A percentile compares a stretch with the other conserved stretches of the same genome.
These are phyloP conservation scores for Pomatorhinus ruficollis DNA, from an alignment of 2,113 vertebrate genomes.

Conservation along the genomic window DNA sequence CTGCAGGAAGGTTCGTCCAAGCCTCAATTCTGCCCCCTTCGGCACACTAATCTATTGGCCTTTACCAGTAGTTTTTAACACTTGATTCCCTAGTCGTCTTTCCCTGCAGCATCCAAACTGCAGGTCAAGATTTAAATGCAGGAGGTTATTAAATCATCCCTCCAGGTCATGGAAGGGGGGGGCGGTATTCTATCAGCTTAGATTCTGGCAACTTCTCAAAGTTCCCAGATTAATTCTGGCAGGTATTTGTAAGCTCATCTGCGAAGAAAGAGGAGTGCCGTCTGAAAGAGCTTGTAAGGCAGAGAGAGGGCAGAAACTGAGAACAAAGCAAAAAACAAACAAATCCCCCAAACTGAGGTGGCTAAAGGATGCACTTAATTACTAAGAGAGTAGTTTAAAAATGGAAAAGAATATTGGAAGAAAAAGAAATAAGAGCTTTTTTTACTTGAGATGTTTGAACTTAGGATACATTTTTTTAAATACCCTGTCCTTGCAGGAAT, in stretches of 20 bases:
- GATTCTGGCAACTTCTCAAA: background rate
- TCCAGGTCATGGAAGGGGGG: background rate
- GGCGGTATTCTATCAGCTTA: background rate
- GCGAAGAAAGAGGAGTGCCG: background rate
- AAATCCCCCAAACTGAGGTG: background rate
- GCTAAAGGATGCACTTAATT: background rate
- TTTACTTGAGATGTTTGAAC: background rate
- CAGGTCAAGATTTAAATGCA: background rate
- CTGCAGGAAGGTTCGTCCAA: background rate
- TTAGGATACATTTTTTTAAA: background rate
- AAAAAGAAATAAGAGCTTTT: background rate
- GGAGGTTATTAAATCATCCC: background rate
- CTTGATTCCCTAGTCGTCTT: background rate
- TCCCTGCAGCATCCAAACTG: background rate
- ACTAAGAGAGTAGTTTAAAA: background rate
- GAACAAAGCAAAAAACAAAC: background rate
- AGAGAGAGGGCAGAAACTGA: background rate
- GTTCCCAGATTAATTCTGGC: background rate
- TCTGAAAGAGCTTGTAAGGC: background rate
- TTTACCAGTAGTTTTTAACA: background rate
- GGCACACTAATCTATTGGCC: background rate
- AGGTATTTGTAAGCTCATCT: background rate
- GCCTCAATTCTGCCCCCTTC: background rate
- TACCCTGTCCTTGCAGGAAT: background rate
- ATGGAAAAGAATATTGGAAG: background rate